These are phyloP conservation scores for Podarcis siculus DNA, from an alignment of 2,797 vertebrate genomes.

Conservation along the genomic window DNA sequence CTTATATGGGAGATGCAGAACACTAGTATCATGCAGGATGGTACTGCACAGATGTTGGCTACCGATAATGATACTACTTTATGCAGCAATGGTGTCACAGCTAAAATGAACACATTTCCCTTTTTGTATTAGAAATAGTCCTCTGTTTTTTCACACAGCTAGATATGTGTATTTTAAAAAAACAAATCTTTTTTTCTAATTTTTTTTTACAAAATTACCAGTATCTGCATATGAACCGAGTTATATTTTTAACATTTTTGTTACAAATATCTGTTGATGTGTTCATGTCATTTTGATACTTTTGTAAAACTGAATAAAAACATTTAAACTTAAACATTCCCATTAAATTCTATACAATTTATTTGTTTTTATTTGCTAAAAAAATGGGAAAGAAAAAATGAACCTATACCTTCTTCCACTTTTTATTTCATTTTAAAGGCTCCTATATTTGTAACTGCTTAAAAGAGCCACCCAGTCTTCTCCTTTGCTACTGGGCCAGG, in stretches of 20 bases:
- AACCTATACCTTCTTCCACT: no score
- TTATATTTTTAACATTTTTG: neutral
- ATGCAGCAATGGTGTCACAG: conserved; percentile 16
- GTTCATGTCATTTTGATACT: no score
- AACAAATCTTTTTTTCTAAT: neutral
- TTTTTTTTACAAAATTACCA: neutral
- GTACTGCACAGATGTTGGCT: conserved; percentile 59
- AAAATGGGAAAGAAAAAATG: neutral
- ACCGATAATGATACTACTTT: conserved; percentile 36
- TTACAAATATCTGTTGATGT: no score
- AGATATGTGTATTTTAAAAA: neutral
- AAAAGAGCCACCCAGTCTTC: no score
- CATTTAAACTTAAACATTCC: no score
- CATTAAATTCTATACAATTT: neutral
- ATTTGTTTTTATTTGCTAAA: neutral
- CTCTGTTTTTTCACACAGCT: neutral
- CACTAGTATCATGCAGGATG: conserved; percentile 44
- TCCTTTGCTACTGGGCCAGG: neutral
- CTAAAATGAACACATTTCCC: neutral
- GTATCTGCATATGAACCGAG: neutral
- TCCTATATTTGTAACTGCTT: no score
- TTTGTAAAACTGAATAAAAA: no score
- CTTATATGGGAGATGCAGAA: conserved; percentile 43
- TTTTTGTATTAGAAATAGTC: neutral
- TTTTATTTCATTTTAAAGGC: no score